Evolutionary conservation across 92 coral and sea anemone species (phyloP), one percentile per base, ranked within the genome.

Genomic region (Palythoa grandis): DNA sequence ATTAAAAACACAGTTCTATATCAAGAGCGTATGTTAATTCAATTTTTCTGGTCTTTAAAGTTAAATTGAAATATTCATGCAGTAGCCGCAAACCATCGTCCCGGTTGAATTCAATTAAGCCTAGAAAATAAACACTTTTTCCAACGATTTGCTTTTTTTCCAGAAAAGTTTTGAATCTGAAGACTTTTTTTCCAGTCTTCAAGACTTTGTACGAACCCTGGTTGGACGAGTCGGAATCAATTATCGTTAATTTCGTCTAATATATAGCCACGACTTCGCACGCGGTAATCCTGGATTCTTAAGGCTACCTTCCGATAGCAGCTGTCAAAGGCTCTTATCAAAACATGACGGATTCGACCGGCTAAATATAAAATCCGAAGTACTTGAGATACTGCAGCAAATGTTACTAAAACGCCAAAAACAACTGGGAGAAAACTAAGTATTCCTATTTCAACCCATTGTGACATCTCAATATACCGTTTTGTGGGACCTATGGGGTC

Each of bases 361-460:
- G 72, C 56, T 17, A 37, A 11, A 37, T 58, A 25, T 11, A 60
- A 37, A 58, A 78, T 7, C 12, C 92, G 92, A 14, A 70, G 10
- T 4, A 72, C 48, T 79, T 89, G 92, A 61, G 92, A 89, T 48
- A 78, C 67, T 9, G 35, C 70, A 24, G 88, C 86, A 20, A 72
- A 72, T n/a, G 4, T 22, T 16, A 78, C 76, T 3, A 89, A 56
- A 15, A 78, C 17, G 35, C 57, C 25, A 3, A 84, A 69, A 7
- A 11, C 75, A 38, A 38, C 77, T n/a, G 92, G 92, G 2, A 85
- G 74, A 1, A 79, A 17, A 61, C 92, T 68, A n/a, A 89, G 86
- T n/a, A 79, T 0, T 11, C 8, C 75, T 1, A 89, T 12, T 17
- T 89, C 92, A 23, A 89, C 72, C 92, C 92, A 89, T 38, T 85